A percentile compares a stretch with the other conserved stretches of the same genome.
Evolutionary conservation across 2,888 invertebrate species (phyloP).

Genomic region (Xestia ashworthii): DNA sequence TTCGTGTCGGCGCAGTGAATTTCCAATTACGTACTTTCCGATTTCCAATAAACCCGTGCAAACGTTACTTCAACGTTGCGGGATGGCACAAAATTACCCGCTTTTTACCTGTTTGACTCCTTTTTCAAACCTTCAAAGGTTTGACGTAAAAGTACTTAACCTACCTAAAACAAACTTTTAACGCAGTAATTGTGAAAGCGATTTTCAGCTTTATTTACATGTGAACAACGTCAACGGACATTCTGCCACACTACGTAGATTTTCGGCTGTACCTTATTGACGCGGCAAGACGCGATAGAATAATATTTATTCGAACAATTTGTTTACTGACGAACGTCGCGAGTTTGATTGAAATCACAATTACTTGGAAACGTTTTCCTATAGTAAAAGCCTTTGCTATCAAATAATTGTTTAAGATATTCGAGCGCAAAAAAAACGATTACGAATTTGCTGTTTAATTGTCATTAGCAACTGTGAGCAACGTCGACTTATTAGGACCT

Average conservation of each 20-base stretch:
- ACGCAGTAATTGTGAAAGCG: conserved; percentile 56
- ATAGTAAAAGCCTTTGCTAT: conserved; percentile 5
- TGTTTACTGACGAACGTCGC: conserved; percentile 37
- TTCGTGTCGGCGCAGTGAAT: neutral
- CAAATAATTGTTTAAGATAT: conserved; percentile 21
- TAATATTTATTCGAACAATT: conserved; percentile 55
- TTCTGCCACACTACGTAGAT: conserved; percentile 26
- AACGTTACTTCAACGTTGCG: conserved; percentile 21
- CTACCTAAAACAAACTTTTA: conserved; percentile 69
- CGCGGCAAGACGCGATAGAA: conserved; percentile 29
- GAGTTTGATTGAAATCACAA: conserved; percentile 33
- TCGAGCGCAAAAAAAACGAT: conserved; percentile 6
- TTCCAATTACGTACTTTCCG: conserved; percentile 8
- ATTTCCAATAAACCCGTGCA: conserved; percentile 32
- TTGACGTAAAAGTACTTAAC: conserved; percentile 65
- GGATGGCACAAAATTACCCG: conserved; percentile 19
- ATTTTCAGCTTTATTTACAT: conserved; percentile 65
- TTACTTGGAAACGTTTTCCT: conserved; percentile 13
- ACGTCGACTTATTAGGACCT: conserved; percentile 21
- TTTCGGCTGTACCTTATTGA: conserved; percentile 42
- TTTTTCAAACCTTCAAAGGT: conserved; percentile 65
- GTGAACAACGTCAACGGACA: conserved; percentile 54
- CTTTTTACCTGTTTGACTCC: conserved; percentile 33
- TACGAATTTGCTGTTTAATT: conserved; percentile 21
- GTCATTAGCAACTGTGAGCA: conserved; percentile 36